Percentiles rank a stretch among this genome's conserved stretches.
phyloP scores from a whole-genome alignment of 2,113 vertebrate species.

The Noctilio leporinus region DNA sequence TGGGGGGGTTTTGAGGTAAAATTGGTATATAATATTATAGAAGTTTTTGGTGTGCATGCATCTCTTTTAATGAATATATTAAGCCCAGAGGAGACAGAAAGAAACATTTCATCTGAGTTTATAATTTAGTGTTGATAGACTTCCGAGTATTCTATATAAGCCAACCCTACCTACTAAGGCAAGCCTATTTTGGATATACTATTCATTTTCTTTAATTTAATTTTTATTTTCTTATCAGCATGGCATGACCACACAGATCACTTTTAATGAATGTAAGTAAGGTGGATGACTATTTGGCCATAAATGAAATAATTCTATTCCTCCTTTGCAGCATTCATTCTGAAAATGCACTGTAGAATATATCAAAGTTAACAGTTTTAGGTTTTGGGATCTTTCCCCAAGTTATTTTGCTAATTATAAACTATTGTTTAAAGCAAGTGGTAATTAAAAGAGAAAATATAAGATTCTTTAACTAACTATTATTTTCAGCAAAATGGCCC shows the following conservation, averaged over 20 bases:
- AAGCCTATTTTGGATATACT: constrained; percentile 58
- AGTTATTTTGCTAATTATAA: not conserved
- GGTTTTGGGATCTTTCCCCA: not conserved
- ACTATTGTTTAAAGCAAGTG: not conserved
- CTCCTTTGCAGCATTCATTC: not conserved
- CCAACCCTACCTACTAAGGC: constrained; percentile 27
- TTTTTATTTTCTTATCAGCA: constrained; percentile 12
- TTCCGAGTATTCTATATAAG: constrained; percentile 66
- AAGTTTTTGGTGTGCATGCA: not conserved
- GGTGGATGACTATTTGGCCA: not conserved
- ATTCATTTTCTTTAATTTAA: constrained; percentile 49
- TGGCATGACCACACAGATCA: not conserved
- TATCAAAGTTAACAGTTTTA: not conserved
- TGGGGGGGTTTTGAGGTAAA: no score
- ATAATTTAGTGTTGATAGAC: constrained; percentile 79
- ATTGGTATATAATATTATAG: not conserved
- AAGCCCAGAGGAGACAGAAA: constrained; percentile 76
- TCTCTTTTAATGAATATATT: constrained; percentile 18
- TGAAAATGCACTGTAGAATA: not conserved
- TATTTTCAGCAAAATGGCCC: not conserved
- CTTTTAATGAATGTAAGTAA: not conserved
- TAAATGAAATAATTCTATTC: not conserved
- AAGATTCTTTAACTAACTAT: not conserved
- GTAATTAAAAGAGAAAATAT: not conserved
- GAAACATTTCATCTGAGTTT: constrained; percentile 79